phyloP scores from a whole-genome alignment of 2,797 vertebrate genomes.

The Enteromius viviparus region DNA sequence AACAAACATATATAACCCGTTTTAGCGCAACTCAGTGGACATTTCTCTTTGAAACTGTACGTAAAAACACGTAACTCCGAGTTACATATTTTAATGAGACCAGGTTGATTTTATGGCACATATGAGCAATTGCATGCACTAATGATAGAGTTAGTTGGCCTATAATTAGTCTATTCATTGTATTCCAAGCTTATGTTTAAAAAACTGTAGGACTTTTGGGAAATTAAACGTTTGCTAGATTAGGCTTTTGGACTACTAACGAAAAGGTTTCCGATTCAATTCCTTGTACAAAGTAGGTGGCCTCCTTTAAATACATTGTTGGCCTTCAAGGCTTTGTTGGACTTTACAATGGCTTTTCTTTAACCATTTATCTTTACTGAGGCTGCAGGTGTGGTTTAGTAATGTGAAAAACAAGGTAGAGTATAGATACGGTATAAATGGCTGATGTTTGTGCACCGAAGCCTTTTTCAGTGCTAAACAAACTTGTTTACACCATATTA shows the following conservation, averaged over 20 bases:
- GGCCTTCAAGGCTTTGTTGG: not conserved
- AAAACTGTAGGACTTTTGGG: not conserved
- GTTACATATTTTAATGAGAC: no score
- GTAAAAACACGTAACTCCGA: no score
- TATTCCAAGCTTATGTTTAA: conserved; percentile 1
- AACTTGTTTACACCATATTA: not conserved
- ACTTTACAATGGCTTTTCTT: not conserved
- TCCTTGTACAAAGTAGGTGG: not conserved
- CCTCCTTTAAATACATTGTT: not conserved
- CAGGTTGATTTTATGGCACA: not conserved
- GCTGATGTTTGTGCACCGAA: not conserved
- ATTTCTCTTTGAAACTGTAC: no score
- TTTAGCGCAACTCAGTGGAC: no score
- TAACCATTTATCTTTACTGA: not conserved
- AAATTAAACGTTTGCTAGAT: not conserved
- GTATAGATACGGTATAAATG: not conserved
- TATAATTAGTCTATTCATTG: not conserved
- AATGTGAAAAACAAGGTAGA: not conserved
- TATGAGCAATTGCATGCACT: not conserved
- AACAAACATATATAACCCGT: no score
- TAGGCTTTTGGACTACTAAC: not conserved
- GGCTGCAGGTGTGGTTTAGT: not conserved
- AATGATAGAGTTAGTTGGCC: not conserved
- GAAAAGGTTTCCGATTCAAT: conserved; percentile 5
- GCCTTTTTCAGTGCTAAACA: not conserved